Evolutionary conservation across 2,888 invertebrate species (phyloP), one percentile per base, ranked within the genome.

Genomic region (Eristalis arbustorum): DNA sequence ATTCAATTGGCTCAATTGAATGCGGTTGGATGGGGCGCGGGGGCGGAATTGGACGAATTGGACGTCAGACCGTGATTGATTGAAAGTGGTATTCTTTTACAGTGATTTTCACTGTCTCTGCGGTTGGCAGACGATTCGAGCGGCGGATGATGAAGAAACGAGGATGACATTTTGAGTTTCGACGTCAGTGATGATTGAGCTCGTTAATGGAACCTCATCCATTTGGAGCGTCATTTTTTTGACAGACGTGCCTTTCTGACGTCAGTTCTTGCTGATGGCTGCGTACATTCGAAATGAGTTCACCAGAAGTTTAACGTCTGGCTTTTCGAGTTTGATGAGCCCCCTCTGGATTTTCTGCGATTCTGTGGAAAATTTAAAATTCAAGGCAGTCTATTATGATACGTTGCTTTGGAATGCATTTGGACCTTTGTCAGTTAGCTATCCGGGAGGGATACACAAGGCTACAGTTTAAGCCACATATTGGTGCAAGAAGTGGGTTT

Each of bases 1-100:
- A 82, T 82, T 82, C 85, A 82, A 87, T 82, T 82, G 85, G 71
- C 13, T 42, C 74, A 78, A 82, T 82, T 77, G 73, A 73, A 78
- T 77, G 80, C 61, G 73, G 64, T 66, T 37, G 71, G 25, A 5
- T 62, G 42, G 66, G 25, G 67, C 56, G 18, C 28, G 25, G 31
- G 64, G n/a, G 59, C n/a, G n/a, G n/a, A n/a, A n/a, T n/a, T n/a
- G n/a, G n/a, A n/a, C n/a, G 66, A 79, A 84, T 84, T 84, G 79
- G 42, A 84, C 59, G 66, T 71, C 84, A 66, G 68, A n/a, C 66
- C 42, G 73, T 74, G 83, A 84, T 84, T 84, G 83, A 78, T 84
- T 84, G 64, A 74, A 62, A 64, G 37, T 25, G 64, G 34, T 31
- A 57, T 25, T 23, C 49, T 49, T 63, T 34, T 42, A 31, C 10